Percentiles rank a stretch among this genome's conserved stretches.
Conservation (phyloP, 2,888 invertebrate genomes). For the Hipparchia semele region DNA sequence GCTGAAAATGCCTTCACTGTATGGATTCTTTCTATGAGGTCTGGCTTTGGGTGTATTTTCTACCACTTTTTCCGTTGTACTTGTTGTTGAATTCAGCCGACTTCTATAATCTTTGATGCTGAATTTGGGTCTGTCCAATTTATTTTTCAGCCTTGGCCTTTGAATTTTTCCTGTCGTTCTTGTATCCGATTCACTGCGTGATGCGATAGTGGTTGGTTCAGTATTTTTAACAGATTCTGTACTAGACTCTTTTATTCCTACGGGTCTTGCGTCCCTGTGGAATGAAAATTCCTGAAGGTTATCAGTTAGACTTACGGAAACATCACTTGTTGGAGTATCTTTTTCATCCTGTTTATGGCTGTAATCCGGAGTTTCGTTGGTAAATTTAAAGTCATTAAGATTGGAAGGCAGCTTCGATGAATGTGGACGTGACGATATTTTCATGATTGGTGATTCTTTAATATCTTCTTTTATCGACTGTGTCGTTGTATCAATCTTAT, state of each 20-base stretch:
- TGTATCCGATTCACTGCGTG: constrained; percentile 58
- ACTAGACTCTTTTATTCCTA: constrained; percentile 69
- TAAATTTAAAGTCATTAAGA: constrained; percentile 55
- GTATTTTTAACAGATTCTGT: constrained; percentile 55
- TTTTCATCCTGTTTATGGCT: constrained; percentile 80
- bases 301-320: constrained; percentile 67
- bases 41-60: constrained; percentile 68
- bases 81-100: constrained; percentile 83
- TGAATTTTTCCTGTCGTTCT: constrained; percentile 56
- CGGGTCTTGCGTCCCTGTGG: constrained; percentile 73
- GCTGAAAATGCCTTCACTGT: constrained; percentile 59
- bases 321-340: constrained; percentile 79
- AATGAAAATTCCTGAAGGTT: constrained; percentile 68
- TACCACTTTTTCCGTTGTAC: constrained; percentile 65
- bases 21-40: constrained; percentile 76
- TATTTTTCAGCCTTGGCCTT: constrained; percentile 74
- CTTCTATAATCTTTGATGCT: constrained; percentile 90
- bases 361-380: constrained; percentile 67
- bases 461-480: constrained; percentile 53
- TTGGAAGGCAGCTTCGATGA: constrained; percentile 52
- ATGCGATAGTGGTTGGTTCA: constrained; percentile 59
- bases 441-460: constrained; percentile 79
- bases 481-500: constrained; percentile 69
- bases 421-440: constrained; percentile 71
- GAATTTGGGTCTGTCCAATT: constrained; percentile 87